Evolutionary conservation across 1,140 invertebrate species (phyloP), one percentile per base, ranked within the genome.

Genomic region (Doryteuthis pealeii): DNA sequence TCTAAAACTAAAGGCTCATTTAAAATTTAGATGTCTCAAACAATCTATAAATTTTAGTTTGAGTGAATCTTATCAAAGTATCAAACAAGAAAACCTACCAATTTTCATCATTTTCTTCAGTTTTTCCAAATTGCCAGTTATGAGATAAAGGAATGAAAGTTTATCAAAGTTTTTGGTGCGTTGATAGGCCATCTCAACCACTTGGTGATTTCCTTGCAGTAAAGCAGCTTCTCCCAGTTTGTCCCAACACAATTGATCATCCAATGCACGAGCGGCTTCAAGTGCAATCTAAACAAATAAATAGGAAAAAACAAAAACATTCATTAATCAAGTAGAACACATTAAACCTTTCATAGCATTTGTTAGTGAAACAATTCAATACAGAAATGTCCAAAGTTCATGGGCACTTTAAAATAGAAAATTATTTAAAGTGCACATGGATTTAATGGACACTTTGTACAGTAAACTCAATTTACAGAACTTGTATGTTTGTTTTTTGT

Each of bases 121-220:
- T 87, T 99, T 99, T 66, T 99, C 98, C 80, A 99, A 89, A 89
- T 99, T 99, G 28, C 98, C 98, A 45, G 98, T 99, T 75, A 99
- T 97, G 8, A 99, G 89, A 88, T 99, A 99, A 12, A 99, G 90
- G 90, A 99, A 99, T 5, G 97, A 95, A 0, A 99, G 90, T 88
- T 99, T 99, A 85, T 99, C 97, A 88, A 99, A 99, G 89, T 99
- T 98, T 89, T 99, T 99, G 5, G 97, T 99, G 77, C 97, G 92
- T 88, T 99, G 98, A 89, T 99, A 99, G 78, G 96, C 98, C 96
- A 99, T 99, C 88, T 99, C 98, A 0, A 99, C 97, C 28, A 92
- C 90, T 90, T 97, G 95, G 89, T 97, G 95, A 87, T 98, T 98
- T 26, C 96, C 97, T 85, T 97, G 96, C 70, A 96, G 88, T 10